Evolutionary conservation across 2,113 vertebrate species (phyloP).

Genomic region (Pycnonotus jocosus): DNA sequence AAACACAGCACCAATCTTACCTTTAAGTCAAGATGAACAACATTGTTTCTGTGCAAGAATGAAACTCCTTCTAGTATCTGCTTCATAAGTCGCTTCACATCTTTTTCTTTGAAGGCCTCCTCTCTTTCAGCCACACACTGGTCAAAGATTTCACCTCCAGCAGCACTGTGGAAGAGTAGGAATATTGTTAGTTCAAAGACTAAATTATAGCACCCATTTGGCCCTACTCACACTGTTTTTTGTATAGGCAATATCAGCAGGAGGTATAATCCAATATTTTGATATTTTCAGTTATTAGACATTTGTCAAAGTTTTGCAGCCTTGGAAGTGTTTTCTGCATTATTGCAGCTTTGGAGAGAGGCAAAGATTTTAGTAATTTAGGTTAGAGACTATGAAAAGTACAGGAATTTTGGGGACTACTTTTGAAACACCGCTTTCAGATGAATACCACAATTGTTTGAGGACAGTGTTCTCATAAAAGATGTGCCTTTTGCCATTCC

Average conservation of each 20-base stretch:
- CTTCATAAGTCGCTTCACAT: constrained; percentile 86
- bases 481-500: not conserved
- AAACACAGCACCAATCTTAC: constrained; percentile 60
- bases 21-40: constrained; percentile 94
- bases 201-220: not conserved
- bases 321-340: not conserved
- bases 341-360: not conserved
- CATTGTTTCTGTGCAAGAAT: constrained; percentile 84
- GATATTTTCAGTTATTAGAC: not conserved
- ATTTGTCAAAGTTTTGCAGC: not conserved
- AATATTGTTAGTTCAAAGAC: not conserved
- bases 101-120: constrained; percentile 91
- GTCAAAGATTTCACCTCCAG: constrained; percentile 95
- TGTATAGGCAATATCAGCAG: not conserved
- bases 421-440: not conserved
- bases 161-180: constrained; percentile 74
- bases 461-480: not conserved
- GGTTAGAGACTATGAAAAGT: not conserved
- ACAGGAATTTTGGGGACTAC: not conserved
- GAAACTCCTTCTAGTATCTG: constrained; percentile 90
- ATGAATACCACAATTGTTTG: not conserved
- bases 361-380: not conserved
- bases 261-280: rapidly evolving
- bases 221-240: not conserved
- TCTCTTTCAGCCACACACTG: constrained; percentile 91